These are phyloP conservation scores for Dioctria linearis DNA, from an alignment of 2,888 invertebrate genomes.

Conservation along the genomic window DNA sequence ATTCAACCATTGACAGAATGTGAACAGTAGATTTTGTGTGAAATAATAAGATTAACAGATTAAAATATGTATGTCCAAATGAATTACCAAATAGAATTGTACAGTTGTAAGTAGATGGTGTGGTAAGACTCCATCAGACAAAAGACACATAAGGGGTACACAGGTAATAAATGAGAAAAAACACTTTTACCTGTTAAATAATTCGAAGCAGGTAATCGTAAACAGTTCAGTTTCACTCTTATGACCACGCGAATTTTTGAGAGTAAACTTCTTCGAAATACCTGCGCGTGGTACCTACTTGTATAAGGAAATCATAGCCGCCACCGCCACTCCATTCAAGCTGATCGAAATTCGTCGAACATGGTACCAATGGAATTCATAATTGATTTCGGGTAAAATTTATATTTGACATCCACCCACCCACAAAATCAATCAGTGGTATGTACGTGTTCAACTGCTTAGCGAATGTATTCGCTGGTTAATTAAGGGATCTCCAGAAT, in stretches of 20 bases:
- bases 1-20: not conserved
- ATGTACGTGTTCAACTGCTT: not conserved
- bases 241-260: conserved; percentile 11
- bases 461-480: conserved; percentile 11
- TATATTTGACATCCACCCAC: conserved; percentile 9
- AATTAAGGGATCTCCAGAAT: conserved; percentile 28
- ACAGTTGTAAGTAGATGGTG: conserved; percentile 18
- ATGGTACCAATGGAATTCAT: not conserved
- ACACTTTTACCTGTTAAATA: conserved; percentile 50
- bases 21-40: conserved; percentile 7
- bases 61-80: not conserved
- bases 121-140: not conserved
- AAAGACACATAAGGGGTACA: not conserved
- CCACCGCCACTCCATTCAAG: conserved; percentile 19
- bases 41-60: not conserved
- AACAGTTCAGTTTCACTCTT: conserved; percentile 46
- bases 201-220: conserved; percentile 40
- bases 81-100: not conserved
- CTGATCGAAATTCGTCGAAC: not conserved
- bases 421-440: too few relatives aligned
- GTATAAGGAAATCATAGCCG: not conserved
- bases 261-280: not conserved
- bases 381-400: conserved; percentile 7
- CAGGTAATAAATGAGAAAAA: conserved; percentile 26
- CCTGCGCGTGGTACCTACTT: not conserved